Base-by-base conservation (phyloP, 2,113 vertebrate genomes). In the Kryptolebias marmoratus region DNA sequence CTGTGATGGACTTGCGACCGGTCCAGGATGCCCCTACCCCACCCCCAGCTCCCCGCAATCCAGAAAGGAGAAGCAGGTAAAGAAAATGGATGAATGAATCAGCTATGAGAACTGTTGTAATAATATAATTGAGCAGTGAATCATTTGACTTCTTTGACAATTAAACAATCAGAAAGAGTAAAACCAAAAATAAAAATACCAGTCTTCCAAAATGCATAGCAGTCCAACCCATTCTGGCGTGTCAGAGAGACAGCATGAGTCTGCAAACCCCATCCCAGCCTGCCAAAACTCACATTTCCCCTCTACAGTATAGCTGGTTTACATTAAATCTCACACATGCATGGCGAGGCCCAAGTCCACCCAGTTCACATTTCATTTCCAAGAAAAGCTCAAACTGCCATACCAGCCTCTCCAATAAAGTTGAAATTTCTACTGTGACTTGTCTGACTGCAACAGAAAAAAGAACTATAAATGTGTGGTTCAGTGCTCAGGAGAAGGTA, bases 201-300 rank as follows among this genome's bases (percentile, higher is more conserved):
- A 77, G 84, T 84, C 70, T 83, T 77, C 31, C 79, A 39, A 65
- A 77, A 56, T 64, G 48, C 50, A 64, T 73, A 88, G 86, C 79
- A 77, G 82, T 73, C 69, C 57, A 65, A 75, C 52, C 65, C 80
- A 78, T 78, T 83, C 74, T 85, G 85, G 68, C 55, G 49, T 22
- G 53, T 54, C 78, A 84, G 76, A 54, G 82, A 82, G 81, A 75
- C 71, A 83, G 73, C 66, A 52, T 55, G 62, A 83, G 77, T 65
- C 81, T 75, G 83, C 71, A 90, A 89, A 88, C 77, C 84, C 84
- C 88, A 91, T 91, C 77, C 80, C 69, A 79, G 83, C 62, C 54
- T 89, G 90, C 91, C 90, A 90, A 89, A 90, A 91, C 84, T 90
- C 90, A 89, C 90, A 90, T 90, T 91, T 90, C 81, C 82, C 84